Base-by-base conservation (phyloP, 2,888 invertebrate species). In the Rhogogaster chlorosoma region DNA sequence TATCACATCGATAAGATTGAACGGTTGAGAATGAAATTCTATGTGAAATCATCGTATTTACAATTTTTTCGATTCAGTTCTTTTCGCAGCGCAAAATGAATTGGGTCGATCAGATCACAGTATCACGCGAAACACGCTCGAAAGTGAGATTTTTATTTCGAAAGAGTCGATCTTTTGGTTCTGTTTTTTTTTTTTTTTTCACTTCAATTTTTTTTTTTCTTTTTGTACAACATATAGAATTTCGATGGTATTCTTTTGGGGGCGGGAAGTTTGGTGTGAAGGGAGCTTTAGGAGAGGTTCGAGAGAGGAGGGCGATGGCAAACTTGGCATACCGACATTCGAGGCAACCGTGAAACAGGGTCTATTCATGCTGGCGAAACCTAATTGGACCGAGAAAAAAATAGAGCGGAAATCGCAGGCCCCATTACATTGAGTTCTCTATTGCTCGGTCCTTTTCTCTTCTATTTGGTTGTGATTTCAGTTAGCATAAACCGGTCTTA, bases 321-420 rank as follows among this genome's bases (percentile, higher is more conserved):
- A 84, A 84, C 75, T 67, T 53, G 26, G 77, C 67, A 67, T 53
- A 84, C 57, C 45, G 84, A 64, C 84, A 49, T 75, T 64, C 77
- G 78, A 84, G 42, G 84, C 78, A 64, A 85, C 89, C 89, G 86
- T 89, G 88, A 89, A 90, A 88, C 88, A 83, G 85, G 86, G 86
- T 84, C 89, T 89, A 90, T 90, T 88, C 88, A 88, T 87, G 85
- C 87, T 88, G 89, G 88, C 89, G 87, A 89, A 90, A 89, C 86
- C 87, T 90, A 91, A 92, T 91, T 92, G 88, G 90, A 89, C 86
- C 87, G 86, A 87, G 87, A 89, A 49, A 89, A 91, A 91, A 92
- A 92, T 90, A 87, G 91, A 92, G 89, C 92, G 92, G 92, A 92
- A 92, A 91, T 87, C 89, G 86, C 86, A 88, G 90, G 88, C 90